Percentiles rank a stretch among this genome's conserved stretches.
Conservation (phyloP, 2,888 invertebrate species). For the Drosophila lutescens region DNA sequence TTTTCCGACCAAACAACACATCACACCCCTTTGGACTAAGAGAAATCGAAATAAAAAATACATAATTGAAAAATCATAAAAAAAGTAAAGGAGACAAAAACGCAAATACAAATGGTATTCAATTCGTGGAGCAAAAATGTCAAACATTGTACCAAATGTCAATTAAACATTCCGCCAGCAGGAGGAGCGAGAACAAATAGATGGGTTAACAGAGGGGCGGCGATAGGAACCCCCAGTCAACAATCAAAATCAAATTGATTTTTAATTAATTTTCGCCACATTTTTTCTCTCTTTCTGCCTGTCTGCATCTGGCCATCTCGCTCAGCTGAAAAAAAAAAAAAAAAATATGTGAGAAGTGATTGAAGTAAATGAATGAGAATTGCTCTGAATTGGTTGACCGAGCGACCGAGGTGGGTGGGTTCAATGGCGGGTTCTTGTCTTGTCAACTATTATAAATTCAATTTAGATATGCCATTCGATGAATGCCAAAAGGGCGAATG, state of each 20-base stretch:
- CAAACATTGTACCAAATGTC: conserved; percentile 68
- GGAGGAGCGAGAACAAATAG: conserved; percentile 24
- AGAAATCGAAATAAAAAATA: conserved; percentile 18
- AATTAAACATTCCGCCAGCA: conserved; percentile 66
- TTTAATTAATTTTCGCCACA: conserved; percentile 79
- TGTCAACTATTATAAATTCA: conserved; percentile 78
- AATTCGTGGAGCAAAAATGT: conserved; percentile 49
- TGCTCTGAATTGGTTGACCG: conserved; percentile 49
- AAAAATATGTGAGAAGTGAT: conserved; percentile 41
- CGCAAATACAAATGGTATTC: conserved; percentile 29
- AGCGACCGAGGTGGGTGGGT: conserved; percentile 27
- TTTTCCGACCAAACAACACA: conserved; percentile 3
- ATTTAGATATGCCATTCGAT: conserved; percentile 60
- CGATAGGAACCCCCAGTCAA: conserved; percentile 43
- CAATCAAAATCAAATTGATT: conserved; percentile 80
- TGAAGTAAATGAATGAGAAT: conserved; percentile 52
- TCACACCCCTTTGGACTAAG: neutral
- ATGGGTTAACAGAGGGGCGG: conserved; percentile 19
- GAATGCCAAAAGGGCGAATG: conserved; percentile 29
- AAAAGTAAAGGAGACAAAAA: conserved; percentile 7
- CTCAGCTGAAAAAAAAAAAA: conserved; percentile 1
- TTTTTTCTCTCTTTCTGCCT: conserved; percentile 55
- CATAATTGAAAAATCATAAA: conserved; percentile 56
- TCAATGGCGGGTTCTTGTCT: conserved; percentile 36
- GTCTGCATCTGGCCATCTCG: conserved; percentile 13